These are phyloP conservation scores for Nomada hirtipes DNA, from an alignment of 2,888 invertebrate genomes.

Conservation along the genomic window DNA sequence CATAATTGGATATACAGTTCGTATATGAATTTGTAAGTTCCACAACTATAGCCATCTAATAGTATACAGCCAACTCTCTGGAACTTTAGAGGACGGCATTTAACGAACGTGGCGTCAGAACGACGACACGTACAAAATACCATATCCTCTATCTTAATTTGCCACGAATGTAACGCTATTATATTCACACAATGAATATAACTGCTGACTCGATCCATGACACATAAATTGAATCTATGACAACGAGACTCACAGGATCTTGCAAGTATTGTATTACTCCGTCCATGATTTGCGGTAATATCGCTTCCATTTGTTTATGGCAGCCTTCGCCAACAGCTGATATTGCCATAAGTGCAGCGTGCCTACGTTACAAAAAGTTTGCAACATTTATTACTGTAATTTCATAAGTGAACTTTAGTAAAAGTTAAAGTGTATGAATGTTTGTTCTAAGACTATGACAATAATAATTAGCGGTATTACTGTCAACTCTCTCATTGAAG, in stretches of 20 bases:
- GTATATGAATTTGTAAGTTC: constrained; percentile 61
- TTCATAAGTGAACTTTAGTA: neutral
- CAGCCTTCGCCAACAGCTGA: constrained; percentile 99
- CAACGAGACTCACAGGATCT: constrained; percentile 89
- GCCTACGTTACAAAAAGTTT: constrained; percentile 84
- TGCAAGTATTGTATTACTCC: constrained; percentile 94
- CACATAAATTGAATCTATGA: constrained; percentile 8
- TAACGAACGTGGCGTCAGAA: constrained; percentile 73
- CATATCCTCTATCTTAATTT: constrained; percentile 71
- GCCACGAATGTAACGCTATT: constrained; percentile 79
- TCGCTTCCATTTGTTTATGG: constrained; percentile 98
- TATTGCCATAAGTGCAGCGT: constrained; percentile 99
- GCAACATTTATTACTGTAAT: neutral
- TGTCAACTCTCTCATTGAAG: constrained; percentile 69
- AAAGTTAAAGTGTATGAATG: constrained; percentile 49
- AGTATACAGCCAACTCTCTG: constrained; percentile 71
- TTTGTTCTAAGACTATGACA: constrained; percentile 72
- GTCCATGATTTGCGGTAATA: constrained; percentile 96
- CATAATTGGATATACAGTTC: neutral
- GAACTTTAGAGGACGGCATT: constrained; percentile 66
- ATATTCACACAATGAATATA: constrained; percentile 65
- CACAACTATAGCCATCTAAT: constrained; percentile 71
- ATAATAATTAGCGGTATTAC: constrained; percentile 40
- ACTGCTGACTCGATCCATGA: constrained; percentile 79
- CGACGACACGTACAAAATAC: constrained; percentile 67